Percentiles rank a stretch among this genome's conserved stretches.
These are phyloP conservation scores for Ptychobarbus kaznakovi DNA, from an alignment of 2,797 vertebrate genomes.

Conservation along the genomic window DNA sequence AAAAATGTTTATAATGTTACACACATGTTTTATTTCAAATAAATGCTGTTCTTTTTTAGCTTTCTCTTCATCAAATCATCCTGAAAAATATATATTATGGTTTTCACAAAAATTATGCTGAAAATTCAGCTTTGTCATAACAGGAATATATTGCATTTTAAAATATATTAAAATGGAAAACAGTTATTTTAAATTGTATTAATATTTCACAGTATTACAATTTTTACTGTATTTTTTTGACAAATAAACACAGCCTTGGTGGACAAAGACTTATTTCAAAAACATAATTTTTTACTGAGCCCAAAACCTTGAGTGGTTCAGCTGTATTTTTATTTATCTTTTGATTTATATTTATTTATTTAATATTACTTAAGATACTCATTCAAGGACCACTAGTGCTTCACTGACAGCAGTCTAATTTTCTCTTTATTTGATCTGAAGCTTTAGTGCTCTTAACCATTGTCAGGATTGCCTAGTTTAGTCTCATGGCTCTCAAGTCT, in stretches of 20 bases:
- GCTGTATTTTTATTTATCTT: background rate
- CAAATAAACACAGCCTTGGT: background rate
- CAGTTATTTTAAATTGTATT: background rate
- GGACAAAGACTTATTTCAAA: background rate
- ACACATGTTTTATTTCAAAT: background rate
- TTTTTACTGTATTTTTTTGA: background rate
- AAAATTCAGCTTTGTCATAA: background rate
- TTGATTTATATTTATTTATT: too few relatives aligned
- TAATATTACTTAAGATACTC: background rate
- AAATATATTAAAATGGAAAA: background rate
- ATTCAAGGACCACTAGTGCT: background rate
- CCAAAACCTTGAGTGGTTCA: background rate
- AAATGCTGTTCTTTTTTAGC: background rate
- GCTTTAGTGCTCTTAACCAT: background rate
- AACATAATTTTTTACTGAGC: background rate
- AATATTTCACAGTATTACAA: background rate
- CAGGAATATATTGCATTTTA: background rate
- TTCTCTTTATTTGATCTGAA: background rate
- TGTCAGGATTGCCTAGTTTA: conserved; percentile 3
- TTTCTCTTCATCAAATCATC: background rate
- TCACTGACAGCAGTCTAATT: background rate
- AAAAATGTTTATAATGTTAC: background rate
- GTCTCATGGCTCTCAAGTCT: conserved; percentile 25
- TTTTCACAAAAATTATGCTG: background rate
- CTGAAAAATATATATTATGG: background rate